Evolutionary conservation across 2,797 vertebrate species (phyloP), one percentile per base, ranked within the genome.

Genomic region (Vultur gryphus): DNA sequence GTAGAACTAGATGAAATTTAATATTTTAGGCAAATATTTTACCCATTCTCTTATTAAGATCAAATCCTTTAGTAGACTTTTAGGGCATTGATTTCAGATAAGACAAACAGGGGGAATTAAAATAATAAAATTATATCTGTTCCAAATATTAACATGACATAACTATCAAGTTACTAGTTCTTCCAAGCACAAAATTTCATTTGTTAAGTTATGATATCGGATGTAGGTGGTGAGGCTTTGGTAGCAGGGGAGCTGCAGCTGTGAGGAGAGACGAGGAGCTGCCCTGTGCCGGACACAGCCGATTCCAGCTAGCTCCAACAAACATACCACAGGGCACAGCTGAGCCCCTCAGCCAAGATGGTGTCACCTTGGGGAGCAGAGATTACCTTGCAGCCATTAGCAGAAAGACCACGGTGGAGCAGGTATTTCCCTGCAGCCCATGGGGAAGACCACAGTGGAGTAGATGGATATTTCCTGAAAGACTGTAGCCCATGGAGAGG

Each of bases 261-360:
- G 33, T 46, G 7, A 52, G 59, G 31, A 52, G 35, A 26, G 13
- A 29, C 4, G 2, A 7, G 14, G 37, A 13, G 5, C 7, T 52
- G 18, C 23, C 18, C 58, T 1, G 2, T 16, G 29, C 13, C 1
- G 1, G 23, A 41, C 11, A n/a, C 21, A 49, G 35, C 14, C 1
- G 2, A 5, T 41, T 58, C 54, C 35, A 81, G 17, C 28, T 0
- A 1, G 7, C 23, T 81, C 35, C 52, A 39, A 7, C 2, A 0
- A 7, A 9, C 18, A 13, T 16, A 39, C 23, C 3, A 0, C 17
- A 23, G 16, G 61, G 16, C 33, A 44, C 3, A 0, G 24, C 24
- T 14, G 2, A n/a, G 9, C 24, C 44, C 18, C 15, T 7, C 44
- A 23, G 18, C 7, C 18, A 29, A 14, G 44, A 14, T 26, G 21